Base-by-base conservation (phyloP, 2,888 invertebrate genomes). In the Petrophora chlorosata region DNA sequence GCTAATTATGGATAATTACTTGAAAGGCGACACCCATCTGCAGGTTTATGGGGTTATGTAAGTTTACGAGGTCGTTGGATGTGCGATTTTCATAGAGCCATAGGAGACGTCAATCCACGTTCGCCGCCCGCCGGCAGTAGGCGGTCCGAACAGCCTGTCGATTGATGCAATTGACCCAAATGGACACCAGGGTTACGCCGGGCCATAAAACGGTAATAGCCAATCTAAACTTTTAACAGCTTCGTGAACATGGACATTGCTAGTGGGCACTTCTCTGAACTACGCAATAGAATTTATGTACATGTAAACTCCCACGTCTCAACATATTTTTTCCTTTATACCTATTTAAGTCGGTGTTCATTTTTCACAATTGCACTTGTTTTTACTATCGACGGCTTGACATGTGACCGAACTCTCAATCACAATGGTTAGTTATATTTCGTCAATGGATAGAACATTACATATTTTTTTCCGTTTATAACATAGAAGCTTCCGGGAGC, bases 131-230 rank as follows among this genome's bases (percentile, higher is more conserved):
- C 47, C 16, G 56, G 56, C 60, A 57, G 69, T 70, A 68, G 72
- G 72, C 70, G 68, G 67, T 59, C 49, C 52, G 59, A 57, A 61
- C 67, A 68, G 75, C 65, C 68, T 65, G 65, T 58, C 64, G 69
- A 75, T 74, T 74, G 70, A 70, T 70, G 73, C 76, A 79, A 75
- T 75, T 79, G 81, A 79, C 77, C 79, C 61, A 74, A 79, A 82
- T 79, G 74, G 65, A 70, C 61, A 59, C 56, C 55, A 58, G 68
- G 65, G 68, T 70, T 70, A 67, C 61, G 71, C 59, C 57, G 51
- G 53, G 63, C 67, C 66, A 69, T 75, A 70, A 68, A 73, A 56
- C 57, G 55, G 61, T 63, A 67, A 75, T 63, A 65, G 64, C 62
- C 67, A 67, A 75, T 74, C 58, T 63, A 59, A 66, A 64, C 56